Conservation (phyloP, 2,888 invertebrate genomes). For the Dioctria rufipes region DNA sequence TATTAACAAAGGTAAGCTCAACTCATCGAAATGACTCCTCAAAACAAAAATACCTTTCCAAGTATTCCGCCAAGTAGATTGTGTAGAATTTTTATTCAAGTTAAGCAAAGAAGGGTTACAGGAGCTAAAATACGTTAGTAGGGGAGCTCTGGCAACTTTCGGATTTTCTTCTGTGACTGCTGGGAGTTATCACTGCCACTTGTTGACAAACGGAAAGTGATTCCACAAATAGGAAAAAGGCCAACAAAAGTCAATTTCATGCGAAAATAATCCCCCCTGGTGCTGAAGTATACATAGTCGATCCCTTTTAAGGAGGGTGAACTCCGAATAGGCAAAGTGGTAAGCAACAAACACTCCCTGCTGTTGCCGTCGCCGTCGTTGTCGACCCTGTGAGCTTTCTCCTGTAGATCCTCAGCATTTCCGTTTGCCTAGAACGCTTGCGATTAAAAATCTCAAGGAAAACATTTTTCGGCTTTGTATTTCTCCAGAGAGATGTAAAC, state of each 20-base stretch:
- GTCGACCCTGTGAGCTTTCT: neutral
- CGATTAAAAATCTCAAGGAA: conserved; percentile 37
- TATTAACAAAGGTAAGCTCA: neutral
- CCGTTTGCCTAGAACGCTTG: neutral
- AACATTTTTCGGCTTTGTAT: conserved; percentile 4
- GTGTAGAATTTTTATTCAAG: no score
- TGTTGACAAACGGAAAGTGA: conserved; percentile 59
- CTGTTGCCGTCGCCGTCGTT: neutral
- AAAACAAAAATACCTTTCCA: no score
- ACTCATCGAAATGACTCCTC: neutral
- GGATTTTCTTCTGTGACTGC: neutral
- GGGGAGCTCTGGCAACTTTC: neutral
- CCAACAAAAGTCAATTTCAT: conserved; percentile 57
- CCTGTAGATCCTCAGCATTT: neutral
- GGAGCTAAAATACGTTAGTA: neutral
- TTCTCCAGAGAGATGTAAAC: conserved; percentile 42
- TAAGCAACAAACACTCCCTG: conserved; percentile 3
- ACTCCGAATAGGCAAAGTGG: conserved; percentile 12
- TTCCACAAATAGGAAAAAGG: conserved; percentile 54
- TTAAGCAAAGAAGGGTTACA: neutral
- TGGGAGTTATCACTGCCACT: conserved; percentile 55
- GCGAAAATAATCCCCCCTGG: conserved; percentile 55
- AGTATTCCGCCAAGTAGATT: no score
- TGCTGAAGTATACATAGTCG: neutral
- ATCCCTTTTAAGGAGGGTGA: conserved; percentile 45